Conservation (phyloP, 1,140 invertebrate species). For the Cephus cinctus region DNA sequence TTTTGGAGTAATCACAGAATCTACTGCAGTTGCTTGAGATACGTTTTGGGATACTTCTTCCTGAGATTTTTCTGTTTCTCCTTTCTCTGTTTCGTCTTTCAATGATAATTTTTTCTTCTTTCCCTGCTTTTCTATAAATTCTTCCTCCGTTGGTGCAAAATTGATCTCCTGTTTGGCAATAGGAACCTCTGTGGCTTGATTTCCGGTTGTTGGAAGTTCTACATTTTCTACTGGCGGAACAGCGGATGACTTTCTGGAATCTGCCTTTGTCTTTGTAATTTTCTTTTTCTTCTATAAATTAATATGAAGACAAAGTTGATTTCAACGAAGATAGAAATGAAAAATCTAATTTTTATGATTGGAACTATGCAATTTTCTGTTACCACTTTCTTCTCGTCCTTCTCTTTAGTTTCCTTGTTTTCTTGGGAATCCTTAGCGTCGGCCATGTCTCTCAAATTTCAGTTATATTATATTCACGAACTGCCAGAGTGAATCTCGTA, state of each 20-base stretch:
- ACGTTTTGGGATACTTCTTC: neutral
- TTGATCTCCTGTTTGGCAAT: neutral
- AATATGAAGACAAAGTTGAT: neutral
- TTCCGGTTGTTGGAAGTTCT: neutral
- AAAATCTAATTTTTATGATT: neutral
- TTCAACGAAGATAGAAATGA: neutral
- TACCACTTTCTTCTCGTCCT: neutral
- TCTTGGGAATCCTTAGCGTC: slow-evolving; percentile 3
- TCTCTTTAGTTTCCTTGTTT: neutral
- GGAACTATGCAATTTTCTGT: neutral
- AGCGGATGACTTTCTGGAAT: slow-evolving; percentile 1
- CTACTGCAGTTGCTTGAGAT: neutral
- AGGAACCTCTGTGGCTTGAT: neutral
- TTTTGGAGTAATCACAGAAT: neutral
- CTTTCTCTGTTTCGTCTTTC: neutral
- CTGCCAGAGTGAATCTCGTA: neutral
- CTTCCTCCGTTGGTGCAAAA: neutral
- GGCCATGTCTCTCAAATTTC: neutral
- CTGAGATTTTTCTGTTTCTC: neutral
- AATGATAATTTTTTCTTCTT: neutral
- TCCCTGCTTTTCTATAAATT: neutral
- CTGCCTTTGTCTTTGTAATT: neutral
- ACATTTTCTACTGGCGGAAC: neutral
- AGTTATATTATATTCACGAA: neutral
- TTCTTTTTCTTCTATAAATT: slow-evolving; percentile 1